Conservation (phyloP, 1,140 invertebrate genomes). For the Zaprionus kolodkinae region DNA sequence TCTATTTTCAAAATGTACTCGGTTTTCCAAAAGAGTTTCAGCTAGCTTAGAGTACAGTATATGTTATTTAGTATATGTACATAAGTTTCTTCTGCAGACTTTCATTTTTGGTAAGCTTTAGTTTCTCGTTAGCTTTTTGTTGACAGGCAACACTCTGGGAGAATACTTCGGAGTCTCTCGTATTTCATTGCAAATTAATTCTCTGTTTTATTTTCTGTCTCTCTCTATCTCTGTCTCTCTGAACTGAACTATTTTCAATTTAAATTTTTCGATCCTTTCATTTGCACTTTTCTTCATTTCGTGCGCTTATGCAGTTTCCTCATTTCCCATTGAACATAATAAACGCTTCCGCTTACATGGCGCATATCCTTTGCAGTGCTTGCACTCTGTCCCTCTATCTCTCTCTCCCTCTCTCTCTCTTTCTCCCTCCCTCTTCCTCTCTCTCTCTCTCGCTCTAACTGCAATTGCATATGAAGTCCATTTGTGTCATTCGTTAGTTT, state of each 20-base stretch:
- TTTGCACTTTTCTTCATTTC: conserved; percentile 3
- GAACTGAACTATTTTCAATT: background rate
- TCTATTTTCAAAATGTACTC: background rate
- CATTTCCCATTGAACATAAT: conserved; percentile 37
- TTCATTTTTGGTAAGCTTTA: background rate
- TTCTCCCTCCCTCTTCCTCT: background rate
- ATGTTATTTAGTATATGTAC: too few species aligned
- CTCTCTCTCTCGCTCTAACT: background rate
- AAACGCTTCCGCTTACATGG: conserved; percentile 31
- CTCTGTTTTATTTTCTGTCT: background rate
- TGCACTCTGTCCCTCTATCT: background rate
- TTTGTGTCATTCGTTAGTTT: conserved; percentile 67
- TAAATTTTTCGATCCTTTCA: background rate
- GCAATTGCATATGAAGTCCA: conserved; percentile 35
- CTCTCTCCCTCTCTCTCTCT: background rate
- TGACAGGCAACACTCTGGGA: background rate
- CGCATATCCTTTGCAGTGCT: conserved; percentile 13
- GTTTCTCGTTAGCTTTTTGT: background rate
- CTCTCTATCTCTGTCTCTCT: background rate
- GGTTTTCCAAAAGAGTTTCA: background rate
- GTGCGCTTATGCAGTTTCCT: conserved; percentile 11
- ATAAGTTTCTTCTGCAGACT: background rate
- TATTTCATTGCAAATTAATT: background rate
- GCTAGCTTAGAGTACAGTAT: background rate
- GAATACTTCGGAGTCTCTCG: background rate